A percentile compares a stretch with the other conserved stretches of the same genome.
Conservation (phyloP, 2,797 vertebrate species). For the Schizopygopsis pylzovi region DNA sequence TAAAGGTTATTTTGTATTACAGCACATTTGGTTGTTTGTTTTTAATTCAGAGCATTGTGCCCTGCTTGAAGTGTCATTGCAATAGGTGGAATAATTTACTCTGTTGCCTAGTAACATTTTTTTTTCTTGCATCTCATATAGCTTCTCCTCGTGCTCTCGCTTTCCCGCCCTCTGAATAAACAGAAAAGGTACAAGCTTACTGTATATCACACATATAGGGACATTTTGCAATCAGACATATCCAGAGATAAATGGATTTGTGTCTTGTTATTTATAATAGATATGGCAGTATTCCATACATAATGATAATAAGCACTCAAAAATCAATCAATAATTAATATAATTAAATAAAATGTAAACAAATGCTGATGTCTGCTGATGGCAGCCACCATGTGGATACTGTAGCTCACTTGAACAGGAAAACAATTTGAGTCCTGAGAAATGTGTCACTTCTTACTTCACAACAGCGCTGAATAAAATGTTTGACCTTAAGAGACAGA, state of each 20-base stretch:
- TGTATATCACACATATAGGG: background rate
- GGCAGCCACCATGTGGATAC: background rate
- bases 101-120: constrained; percentile 58
- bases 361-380: background rate
- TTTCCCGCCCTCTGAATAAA: constrained; percentile 25
- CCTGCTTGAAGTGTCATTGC: constrained; percentile 39
- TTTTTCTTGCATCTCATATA: constrained; percentile 20
- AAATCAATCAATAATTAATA: background rate
- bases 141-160: background rate
- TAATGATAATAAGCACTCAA: background rate
- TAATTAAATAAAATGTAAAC: background rate
- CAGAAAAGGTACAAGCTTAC: constrained; percentile 14
- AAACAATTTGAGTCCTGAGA: background rate
- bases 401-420: background rate
- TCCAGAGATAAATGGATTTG: background rate
- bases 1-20: constrained; percentile 32
- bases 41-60: constrained; percentile 33
- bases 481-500: background rate
- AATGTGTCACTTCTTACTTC: background rate
- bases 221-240: background rate
- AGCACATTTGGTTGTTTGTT: constrained; percentile 39
- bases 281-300: background rate
- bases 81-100: constrained; percentile 48
- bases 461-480: background rate
- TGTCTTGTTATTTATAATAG: background rate